Conservation (phyloP, 2,888 invertebrate genomes). For the Pachliopta kotzebuea region DNA sequence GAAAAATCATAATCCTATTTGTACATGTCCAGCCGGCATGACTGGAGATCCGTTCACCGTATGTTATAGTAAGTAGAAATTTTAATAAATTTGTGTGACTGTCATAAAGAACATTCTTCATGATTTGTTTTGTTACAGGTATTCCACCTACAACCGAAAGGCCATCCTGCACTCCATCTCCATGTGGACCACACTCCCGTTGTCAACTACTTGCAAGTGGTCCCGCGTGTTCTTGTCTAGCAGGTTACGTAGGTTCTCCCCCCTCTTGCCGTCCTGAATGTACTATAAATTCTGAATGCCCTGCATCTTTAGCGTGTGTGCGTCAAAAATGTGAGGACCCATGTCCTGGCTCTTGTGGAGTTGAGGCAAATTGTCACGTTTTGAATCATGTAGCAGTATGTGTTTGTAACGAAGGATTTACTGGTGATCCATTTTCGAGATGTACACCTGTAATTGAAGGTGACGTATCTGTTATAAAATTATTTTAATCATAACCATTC, state of each 20-base stretch:
- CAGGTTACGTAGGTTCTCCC: conserved; percentile 89
- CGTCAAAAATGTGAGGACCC: conserved; percentile 91
- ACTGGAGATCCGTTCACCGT: conserved; percentile 93
- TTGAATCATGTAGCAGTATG: conserved; percentile 91
- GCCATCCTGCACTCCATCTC: conserved; percentile 89
- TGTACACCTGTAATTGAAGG: conserved; percentile 82
- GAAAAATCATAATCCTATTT: conserved; percentile 92
- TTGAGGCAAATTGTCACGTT: conserved; percentile 89
- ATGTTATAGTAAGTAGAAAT: conserved; percentile 84
- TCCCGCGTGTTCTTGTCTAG: conserved; percentile 89
- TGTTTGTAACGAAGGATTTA: conserved; percentile 86
- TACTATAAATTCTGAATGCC: conserved; percentile 89
- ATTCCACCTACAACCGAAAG: conserved; percentile 81
- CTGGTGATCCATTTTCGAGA: conserved; percentile 90
- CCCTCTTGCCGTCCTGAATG: conserved; percentile 91
- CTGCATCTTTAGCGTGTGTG: conserved; percentile 87
- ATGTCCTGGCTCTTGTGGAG: conserved; percentile 90
- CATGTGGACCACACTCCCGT: conserved; percentile 91
- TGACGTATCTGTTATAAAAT: conserved; percentile 36
- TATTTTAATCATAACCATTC: too few relatives aligned
- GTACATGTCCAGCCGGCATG: conserved; percentile 91
- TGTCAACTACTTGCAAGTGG: conserved; percentile 87
- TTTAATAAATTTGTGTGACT: conserved; percentile 1
- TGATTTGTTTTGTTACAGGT: conserved; percentile 39
- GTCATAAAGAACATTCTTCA: conserved; percentile 1